Evolutionary conservation across 2,113 vertebrate genomes (phyloP), one percentile per base, ranked within the genome.

Genomic region (Channa argus): DNA sequence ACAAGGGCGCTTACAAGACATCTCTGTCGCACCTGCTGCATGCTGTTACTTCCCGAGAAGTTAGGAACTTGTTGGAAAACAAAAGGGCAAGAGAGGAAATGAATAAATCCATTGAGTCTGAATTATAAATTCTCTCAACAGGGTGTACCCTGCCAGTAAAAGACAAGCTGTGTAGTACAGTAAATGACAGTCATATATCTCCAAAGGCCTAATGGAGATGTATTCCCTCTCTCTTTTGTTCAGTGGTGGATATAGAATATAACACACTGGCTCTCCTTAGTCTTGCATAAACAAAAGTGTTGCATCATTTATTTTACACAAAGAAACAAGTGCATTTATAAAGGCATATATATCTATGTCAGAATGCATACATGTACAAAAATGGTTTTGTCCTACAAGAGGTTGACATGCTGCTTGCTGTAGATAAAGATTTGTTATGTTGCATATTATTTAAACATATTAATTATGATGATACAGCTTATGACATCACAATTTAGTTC

Each of bases 81-180:
- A 58, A 66, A 33, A 39, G 10, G 13, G 13, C 44, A 67, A 33
- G 24, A 71, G 41, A 33, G 39, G 24, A 37, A 58, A 71, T 52
- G 56, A 71, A 70, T 73, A 71, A 74, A 78, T 77, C 69, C 13
- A 61, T 24, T 46, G 73, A 65, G 55, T 58, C 50, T 80, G 37
- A 79, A 75, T 89, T 73, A 66, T 76, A 63, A 58, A 84, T 72
- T 77, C 54, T 15, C 39, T 78, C 53, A 59, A 51, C 61, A 41
- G 39, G 51, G 37, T 33, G 63, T 61, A 67, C 37, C 79, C 64
- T 52, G 24, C 58, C 66, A 45, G 71, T 58, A 64, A 66, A 66
- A 77, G 46, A 66, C 41, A 1, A 80, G 51, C 33, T 34, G 50
- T 73, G 56, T 71, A 13, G 59, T 77, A 71, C 66, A 59, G 41